Evolutionary conservation across 2,888 invertebrate genomes (phyloP).

Genomic region (Monopis laevigella): DNA sequence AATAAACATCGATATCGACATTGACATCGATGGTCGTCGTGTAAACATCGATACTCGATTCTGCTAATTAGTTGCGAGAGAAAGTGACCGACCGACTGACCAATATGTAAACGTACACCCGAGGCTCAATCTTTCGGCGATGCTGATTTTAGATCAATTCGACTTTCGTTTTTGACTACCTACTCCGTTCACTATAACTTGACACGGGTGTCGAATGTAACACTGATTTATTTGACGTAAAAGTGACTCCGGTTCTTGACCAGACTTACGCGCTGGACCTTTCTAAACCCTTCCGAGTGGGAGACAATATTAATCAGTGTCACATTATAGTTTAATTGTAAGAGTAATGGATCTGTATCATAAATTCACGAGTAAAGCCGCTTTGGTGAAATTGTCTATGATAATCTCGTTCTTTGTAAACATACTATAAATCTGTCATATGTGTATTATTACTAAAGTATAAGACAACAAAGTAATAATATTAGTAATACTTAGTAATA

Average conservation of each 20-base stretch:
- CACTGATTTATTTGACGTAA: constrained; percentile 38
- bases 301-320: background rate
- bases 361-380: too few relatives aligned
- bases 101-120: constrained; percentile 36
- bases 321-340: constrained; percentile 3
- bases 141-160: constrained; percentile 61
- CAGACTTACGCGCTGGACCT: constrained; percentile 2
- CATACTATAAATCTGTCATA: too few relatives aligned
- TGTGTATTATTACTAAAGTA: too few relatives aligned
- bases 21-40: constrained; percentile 8
- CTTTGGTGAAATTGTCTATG: too few relatives aligned
- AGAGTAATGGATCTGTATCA: too few relatives aligned
- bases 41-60: constrained; percentile 8
- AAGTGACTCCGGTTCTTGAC: constrained; percentile 7
- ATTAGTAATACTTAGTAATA: too few relatives aligned
- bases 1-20: constrained; percentile 7
- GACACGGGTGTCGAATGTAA: constrained; percentile 26
- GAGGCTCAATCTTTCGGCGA: constrained; percentile 51
- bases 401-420: too few relatives aligned
- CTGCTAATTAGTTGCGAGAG: constrained; percentile 55
- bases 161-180: constrained; percentile 64
- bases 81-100: constrained; percentile 65
- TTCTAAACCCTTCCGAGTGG: constrained; percentile 3
- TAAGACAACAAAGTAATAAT: too few relatives aligned
- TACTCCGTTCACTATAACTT: constrained; percentile 33